Percentiles rank a stretch among this genome's conserved stretches.
Conservation (phyloP, 2,888 invertebrate genomes). For the Acrobasis repandana region DNA sequence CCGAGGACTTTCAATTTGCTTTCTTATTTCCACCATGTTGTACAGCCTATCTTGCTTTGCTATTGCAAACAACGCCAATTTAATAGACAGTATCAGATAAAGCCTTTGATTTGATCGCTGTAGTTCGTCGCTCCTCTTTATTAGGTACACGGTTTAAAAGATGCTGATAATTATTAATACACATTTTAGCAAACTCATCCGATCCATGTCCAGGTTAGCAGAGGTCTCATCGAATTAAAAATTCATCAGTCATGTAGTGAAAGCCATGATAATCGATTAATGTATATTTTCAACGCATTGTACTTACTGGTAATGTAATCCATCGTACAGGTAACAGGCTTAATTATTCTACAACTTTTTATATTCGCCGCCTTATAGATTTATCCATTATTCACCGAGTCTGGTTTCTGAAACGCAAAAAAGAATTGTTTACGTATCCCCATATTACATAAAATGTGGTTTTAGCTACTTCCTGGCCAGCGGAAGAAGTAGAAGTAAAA, state of each 20-base stretch:
- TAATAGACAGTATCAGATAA: slow-evolving; percentile 23
- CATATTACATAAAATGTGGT: too few species aligned
- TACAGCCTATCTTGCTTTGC: slow-evolving; percentile 34
- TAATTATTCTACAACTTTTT: slow-evolving; percentile 3
- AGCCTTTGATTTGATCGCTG: slow-evolving; percentile 2
- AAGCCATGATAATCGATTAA: slow-evolving; percentile 22
- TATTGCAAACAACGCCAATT: slow-evolving; percentile 37
- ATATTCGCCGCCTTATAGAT: neutral
- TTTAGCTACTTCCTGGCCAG: too few species aligned
- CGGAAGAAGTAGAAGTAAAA: too few species aligned
- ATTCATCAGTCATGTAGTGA: slow-evolving; percentile 26
- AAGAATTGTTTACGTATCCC: too few species aligned
- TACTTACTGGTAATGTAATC: slow-evolving; percentile 12
- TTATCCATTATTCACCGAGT: too few species aligned
- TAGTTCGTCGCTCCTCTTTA: neutral
- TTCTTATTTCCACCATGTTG: slow-evolving; percentile 42
- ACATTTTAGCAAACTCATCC: slow-evolving; percentile 10
- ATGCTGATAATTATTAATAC: neutral
- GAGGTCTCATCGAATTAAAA: slow-evolving; percentile 12
- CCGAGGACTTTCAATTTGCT: slow-evolving; percentile 50
- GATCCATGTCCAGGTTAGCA: neutral
- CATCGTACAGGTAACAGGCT: neutral
- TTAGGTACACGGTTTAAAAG: neutral
- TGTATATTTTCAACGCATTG: slow-evolving; percentile 19
- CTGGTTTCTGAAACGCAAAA: too few species aligned